Evolutionary conservation across 2,113 vertebrate genomes (phyloP).

Genomic region (Sapayoa aenigma): DNA sequence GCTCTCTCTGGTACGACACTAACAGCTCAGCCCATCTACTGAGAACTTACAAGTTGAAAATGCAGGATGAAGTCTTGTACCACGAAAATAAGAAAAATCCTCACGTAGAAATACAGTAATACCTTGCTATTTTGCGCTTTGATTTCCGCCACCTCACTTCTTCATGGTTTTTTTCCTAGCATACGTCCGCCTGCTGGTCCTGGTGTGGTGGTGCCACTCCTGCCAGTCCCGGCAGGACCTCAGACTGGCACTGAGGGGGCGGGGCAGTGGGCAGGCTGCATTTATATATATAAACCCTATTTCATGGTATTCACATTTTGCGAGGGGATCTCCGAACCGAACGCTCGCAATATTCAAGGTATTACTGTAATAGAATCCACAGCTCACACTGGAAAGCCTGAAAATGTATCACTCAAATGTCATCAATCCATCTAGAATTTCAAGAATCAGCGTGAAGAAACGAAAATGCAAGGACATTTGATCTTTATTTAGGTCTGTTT

Average conservation of each 20-base stretch:
- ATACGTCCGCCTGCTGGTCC: too few species aligned
- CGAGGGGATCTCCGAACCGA: too few species aligned
- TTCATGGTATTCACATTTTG: too few species aligned
- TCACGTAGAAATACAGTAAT: not conserved
- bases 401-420: not conserved
- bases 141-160: too few species aligned
- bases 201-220: too few species aligned
- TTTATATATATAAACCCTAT: too few species aligned
- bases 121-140: too few species aligned
- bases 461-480: not conserved
- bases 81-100: not conserved
- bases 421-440: not conserved
- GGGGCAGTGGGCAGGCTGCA: too few species aligned
- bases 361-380: not conserved
- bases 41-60: not conserved
- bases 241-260: too few species aligned
- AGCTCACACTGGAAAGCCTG: not conserved
- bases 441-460: not conserved
- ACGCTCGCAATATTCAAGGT: too few species aligned
- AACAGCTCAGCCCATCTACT: not conserved
- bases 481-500: slow-evolving; percentile 64
- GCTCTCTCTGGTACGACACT: not conserved
- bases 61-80: not conserved
- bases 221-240: too few species aligned
- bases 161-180: too few species aligned